phyloP scores from a whole-genome alignment of 2,888 invertebrate genomes.

The Clepsis dumicolana region DNA sequence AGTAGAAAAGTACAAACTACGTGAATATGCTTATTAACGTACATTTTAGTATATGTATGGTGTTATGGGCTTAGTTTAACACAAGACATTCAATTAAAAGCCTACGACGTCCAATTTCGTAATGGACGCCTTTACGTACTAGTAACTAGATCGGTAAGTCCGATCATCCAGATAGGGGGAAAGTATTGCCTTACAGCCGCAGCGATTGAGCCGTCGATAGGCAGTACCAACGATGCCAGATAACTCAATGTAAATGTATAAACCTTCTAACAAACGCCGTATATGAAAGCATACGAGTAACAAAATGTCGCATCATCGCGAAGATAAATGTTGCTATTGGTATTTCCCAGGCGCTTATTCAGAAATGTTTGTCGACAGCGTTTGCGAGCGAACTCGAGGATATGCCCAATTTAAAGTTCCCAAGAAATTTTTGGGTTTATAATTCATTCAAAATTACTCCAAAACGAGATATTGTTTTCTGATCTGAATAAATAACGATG shows the following conservation, averaged over 20 bases:
- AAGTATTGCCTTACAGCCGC: slow-evolving; percentile 41
- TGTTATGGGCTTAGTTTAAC: not conserved
- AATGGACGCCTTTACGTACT: slow-evolving; percentile 27
- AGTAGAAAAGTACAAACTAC: no score
- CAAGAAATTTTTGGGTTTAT: slow-evolving; percentile 1
- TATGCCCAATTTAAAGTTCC: slow-evolving; percentile 17
- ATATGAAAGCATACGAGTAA: not conserved
- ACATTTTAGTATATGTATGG: no score
- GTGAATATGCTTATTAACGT: no score
- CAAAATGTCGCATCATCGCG: not conserved
- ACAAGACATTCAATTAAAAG: slow-evolving; percentile 7
- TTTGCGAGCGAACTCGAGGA: not conserved
- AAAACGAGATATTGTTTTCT: not conserved
- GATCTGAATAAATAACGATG: slow-evolving; percentile 23
- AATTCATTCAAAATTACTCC: slow-evolving; percentile 18
- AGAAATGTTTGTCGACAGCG: not conserved
- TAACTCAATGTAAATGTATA: not conserved
- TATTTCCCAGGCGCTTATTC: slow-evolving; percentile 24
- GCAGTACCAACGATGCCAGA: slow-evolving; percentile 3
- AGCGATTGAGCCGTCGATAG: slow-evolving; percentile 37
- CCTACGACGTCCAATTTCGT: slow-evolving; percentile 30
- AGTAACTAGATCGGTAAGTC: slow-evolving; percentile 40
- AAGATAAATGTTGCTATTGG: slow-evolving; percentile 19
- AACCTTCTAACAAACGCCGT: slow-evolving; percentile 5
- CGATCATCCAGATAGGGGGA: slow-evolving; percentile 41